These are phyloP conservation scores for Brachyistius frenatus DNA, from an alignment of 2,113 vertebrate species.

Conservation along the genomic window DNA sequence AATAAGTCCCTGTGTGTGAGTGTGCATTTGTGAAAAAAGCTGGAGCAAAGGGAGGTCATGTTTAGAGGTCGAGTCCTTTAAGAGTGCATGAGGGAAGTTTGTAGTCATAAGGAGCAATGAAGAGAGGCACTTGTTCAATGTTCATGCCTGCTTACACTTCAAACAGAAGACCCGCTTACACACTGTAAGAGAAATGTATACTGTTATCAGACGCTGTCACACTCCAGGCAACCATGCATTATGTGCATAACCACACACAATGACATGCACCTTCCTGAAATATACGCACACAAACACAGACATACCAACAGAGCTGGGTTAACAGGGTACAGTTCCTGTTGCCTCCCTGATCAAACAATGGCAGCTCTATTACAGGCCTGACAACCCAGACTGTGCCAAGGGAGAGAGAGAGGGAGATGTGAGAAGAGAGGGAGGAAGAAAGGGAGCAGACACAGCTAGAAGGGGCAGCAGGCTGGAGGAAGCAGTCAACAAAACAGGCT, in stretches of 20 bases:
- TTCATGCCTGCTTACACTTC: slow-evolving; percentile 70
- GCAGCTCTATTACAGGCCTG: slow-evolving; percentile 82
- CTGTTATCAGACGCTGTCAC: slow-evolving; percentile 56
- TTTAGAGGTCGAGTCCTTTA: slow-evolving; percentile 56
- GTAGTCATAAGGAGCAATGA: slow-evolving; percentile 51
- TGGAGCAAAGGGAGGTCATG: slow-evolving; percentile 43
- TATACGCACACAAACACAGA: slow-evolving; percentile 39
- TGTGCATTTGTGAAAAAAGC: slow-evolving; percentile 37
- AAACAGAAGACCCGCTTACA: slow-evolving; percentile 48
- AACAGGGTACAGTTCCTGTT: slow-evolving; percentile 81
- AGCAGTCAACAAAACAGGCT: slow-evolving; percentile 71
- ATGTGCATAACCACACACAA: slow-evolving; percentile 56
- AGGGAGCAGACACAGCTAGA: slow-evolving; percentile 60
- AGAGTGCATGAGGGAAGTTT: slow-evolving; percentile 59
- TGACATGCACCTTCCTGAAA: slow-evolving; percentile 58
- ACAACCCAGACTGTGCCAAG: slow-evolving; percentile 77
- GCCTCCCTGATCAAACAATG: slow-evolving; percentile 83
- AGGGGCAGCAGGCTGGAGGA: slow-evolving; percentile 67
- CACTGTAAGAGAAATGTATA: slow-evolving; percentile 46
- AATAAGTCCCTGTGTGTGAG: slow-evolving; percentile 50
- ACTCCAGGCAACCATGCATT: slow-evolving; percentile 54
- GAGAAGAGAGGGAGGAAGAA: slow-evolving; percentile 51
- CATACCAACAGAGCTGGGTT: slow-evolving; percentile 70
- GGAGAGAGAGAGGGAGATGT: slow-evolving; percentile 40
- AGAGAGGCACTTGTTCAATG: slow-evolving; percentile 69